Conservation (phyloP, 1,140 invertebrate genomes). For the Cyphomyrmex costatus region DNA sequence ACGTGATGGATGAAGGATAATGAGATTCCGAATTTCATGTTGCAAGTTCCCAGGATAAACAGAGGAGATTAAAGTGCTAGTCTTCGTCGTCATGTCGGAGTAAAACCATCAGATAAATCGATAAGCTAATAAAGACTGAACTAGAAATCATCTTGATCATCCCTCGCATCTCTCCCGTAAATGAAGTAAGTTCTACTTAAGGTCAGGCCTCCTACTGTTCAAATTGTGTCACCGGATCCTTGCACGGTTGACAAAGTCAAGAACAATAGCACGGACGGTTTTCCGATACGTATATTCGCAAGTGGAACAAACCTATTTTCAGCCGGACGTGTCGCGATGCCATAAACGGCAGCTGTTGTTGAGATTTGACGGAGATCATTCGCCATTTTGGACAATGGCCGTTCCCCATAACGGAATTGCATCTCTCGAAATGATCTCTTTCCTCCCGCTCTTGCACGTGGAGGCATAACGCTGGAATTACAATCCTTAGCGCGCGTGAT, state of each 20-base stretch:
- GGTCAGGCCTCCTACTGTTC: not conserved
- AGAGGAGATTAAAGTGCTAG: not conserved
- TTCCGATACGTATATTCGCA: constrained; percentile 25
- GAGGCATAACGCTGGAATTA: not conserved
- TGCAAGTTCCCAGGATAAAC: not conserved
- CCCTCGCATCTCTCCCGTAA: not conserved
- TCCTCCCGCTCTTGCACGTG: not conserved
- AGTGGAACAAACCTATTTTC: constrained; percentile 39
- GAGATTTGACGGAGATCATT: constrained; percentile 29
- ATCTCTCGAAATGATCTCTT: not conserved
- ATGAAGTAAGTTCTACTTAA: not conserved
- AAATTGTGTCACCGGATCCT: constrained; percentile 6
- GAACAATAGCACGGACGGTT: not conserved
- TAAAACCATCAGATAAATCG: not conserved
- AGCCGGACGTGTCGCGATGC: constrained; percentile 6
- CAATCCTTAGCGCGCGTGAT: not conserved
- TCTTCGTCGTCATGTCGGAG: not conserved
- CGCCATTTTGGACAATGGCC: not conserved
- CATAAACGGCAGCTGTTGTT: constrained; percentile 14
- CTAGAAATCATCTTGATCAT: not conserved
- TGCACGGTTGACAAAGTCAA: constrained; percentile 8
- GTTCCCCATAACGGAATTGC: constrained; percentile 7
- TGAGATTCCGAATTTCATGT: constrained; percentile 3
- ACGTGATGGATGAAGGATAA: constrained; percentile 33
- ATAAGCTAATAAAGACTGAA: constrained; percentile 16